Evolutionary conservation across 2,113 vertebrate species (phyloP), one percentile per base, ranked within the genome.

Genomic region (Gymnogyps californianus): DNA sequence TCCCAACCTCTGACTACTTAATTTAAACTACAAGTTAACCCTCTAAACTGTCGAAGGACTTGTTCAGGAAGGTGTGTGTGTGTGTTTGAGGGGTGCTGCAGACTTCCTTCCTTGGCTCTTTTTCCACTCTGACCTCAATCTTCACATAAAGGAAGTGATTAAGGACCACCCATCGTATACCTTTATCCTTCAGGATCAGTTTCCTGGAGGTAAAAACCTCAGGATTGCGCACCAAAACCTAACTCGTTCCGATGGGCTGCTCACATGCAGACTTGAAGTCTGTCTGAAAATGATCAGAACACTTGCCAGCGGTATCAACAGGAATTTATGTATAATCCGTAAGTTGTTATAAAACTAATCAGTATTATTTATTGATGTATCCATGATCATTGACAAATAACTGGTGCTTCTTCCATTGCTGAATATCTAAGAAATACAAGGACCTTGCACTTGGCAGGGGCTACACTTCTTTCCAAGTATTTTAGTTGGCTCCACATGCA

Each of bases 71-170:
- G 85, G 87, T 42, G 75, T 18, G 32, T 38, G 54, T 82, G 32
- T 89, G 49, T 75, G 66, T 83, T 75, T 69, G 61, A 91, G 78
- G 75, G 85, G 90, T 89, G 71, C 94, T 96, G 75, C 81, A 83
- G 66, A 85, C 91, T 96, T 96, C 91, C 91, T 93, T 94, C 91
- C 89, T 91, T 97, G 82, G 84, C 81, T 96, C 91, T 93, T 85
- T 95, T 93, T 91, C 74, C 32, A 34, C 67, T 87, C 89, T 91
- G 82, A 89, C 93, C 78, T 97, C 89, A 91, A 59, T 80, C 87
- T 96, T 93, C 89, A 59, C 55, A 90, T 91, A 49, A 95, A 91
- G 91, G 89, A 96, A 94, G 66, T 64, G 91, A 97, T 97, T 96
- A 94, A 87, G 89, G 94, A 93, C 94, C 93, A 97, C 94, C 93